Evolutionary conservation across 1,140 invertebrate species (phyloP).

Genomic region (Nomia melanderi): DNA sequence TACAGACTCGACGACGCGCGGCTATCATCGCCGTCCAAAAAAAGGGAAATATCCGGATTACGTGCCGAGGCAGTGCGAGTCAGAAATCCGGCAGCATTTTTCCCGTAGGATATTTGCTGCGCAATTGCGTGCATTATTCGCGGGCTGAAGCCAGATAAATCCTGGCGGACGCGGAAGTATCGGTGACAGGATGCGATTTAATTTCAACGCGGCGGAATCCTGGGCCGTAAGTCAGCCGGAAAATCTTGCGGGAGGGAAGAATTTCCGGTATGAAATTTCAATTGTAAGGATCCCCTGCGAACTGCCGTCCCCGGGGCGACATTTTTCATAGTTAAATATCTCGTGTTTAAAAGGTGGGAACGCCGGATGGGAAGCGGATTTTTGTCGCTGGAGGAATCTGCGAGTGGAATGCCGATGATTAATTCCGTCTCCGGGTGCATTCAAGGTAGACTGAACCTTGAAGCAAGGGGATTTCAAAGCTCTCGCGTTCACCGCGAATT

Average conservation of each 20-base stretch:
- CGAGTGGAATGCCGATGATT: slow-evolving; percentile 8
- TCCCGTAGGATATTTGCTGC: neutral
- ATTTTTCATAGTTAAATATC: slow-evolving; percentile 23
- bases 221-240: neutral
- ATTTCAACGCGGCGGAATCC: neutral
- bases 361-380: neutral
- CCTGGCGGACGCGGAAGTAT: neutral
- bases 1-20: no score
- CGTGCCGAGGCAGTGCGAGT: no score
- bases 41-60: no score
- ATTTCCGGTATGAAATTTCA: slow-evolving; percentile 20
- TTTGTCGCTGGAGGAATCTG: neutral
- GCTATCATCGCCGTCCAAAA: no score
- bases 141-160: neutral
- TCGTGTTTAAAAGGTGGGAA: neutral
- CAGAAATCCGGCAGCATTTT: neutral
- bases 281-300: slow-evolving; percentile 17
- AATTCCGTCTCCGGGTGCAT: slow-evolving; percentile 7
- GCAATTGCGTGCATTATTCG: neutral
- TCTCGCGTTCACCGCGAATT: neutral
- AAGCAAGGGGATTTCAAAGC: neutral
- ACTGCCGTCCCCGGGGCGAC: neutral
- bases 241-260: neutral
- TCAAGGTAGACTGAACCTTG: neutral
- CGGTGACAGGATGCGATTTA: neutral